Evolutionary conservation across 2,797 vertebrate genomes (phyloP).

Genomic region (Peromyscus nudipes): DNA sequence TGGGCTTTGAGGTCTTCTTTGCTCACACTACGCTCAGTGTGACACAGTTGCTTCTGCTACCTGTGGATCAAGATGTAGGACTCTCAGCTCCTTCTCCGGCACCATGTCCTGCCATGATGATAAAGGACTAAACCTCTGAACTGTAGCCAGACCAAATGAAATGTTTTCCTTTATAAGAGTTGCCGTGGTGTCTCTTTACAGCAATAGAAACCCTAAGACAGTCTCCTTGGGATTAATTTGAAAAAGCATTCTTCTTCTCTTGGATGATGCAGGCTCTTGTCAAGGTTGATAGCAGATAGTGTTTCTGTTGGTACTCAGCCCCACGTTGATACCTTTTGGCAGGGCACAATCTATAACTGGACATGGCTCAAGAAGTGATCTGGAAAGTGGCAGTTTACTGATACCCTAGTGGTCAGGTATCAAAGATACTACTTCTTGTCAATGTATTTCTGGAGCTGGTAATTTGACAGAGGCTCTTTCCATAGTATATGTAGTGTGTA

Average conservation of each 20-base stretch:
- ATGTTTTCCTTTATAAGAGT: neutral
- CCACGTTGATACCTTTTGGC: neutral
- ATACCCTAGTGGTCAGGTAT: neutral
- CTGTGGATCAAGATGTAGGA: neutral
- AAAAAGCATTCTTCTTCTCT: constrained; percentile 13
- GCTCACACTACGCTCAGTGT: neutral
- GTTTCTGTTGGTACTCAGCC: constrained; percentile 1
- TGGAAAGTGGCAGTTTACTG: neutral
- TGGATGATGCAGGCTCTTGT: neutral
- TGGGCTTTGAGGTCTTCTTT: neutral
- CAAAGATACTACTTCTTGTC: constrained; percentile 13
- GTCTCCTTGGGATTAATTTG: neutral
- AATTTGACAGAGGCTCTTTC: neutral
- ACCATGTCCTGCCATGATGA: neutral
- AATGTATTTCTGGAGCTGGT: neutral
- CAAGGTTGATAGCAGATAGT: neutral
- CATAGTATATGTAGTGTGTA: neutral
- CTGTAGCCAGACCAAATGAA: neutral
- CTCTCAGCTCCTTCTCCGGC: neutral
- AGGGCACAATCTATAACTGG: neutral
- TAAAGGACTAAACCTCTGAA: neutral
- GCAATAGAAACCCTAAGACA: neutral
- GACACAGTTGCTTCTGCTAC: neutral
- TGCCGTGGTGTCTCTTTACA: neutral
- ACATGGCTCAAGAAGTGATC: constrained; percentile 1